A percentile compares a stretch with the other conserved stretches of the same genome.
phyloP scores from a whole-genome alignment of 2,888 invertebrate genomes.

The Drosophila emarginata region DNA sequence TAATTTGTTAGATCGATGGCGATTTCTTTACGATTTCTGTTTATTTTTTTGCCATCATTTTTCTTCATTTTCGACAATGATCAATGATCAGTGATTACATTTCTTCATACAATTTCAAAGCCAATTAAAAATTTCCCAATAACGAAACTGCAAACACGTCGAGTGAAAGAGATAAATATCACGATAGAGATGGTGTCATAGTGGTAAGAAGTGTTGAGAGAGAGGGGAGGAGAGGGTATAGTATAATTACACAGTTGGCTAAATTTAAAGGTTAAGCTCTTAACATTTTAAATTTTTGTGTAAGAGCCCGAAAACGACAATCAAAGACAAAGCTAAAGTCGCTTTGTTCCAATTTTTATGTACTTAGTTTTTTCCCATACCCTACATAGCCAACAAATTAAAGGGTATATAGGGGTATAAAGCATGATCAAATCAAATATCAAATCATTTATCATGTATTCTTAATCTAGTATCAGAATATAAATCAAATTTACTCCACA shows the following conservation, averaged over 20 bases:
- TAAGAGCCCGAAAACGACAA: constrained; percentile 44
- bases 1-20: constrained; percentile 5
- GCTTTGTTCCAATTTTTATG: constrained; percentile 65
- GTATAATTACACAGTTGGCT: constrained; percentile 49
- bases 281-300: constrained; percentile 63
- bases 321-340: constrained; percentile 42
- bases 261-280: constrained; percentile 69
- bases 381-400: not conserved
- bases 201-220: not conserved
- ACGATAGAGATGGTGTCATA: not conserved
- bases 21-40: not conserved
- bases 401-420: not conserved
- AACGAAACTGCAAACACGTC: constrained; percentile 1
- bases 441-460: too few relatives aligned
- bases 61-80: constrained; percentile 5
- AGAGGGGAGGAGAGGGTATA: not conserved
- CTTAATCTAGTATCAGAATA: too few relatives aligned
- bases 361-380: constrained; percentile 18
- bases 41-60: constrained; percentile 1
- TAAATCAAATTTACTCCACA: too few relatives aligned
- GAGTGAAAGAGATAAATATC: not conserved
- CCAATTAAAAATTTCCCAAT: constrained; percentile 19
- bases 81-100: constrained; percentile 9
- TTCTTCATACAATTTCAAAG: constrained; percentile 9
- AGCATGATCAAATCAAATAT: too few relatives aligned